Percentiles rank a stretch among this genome's conserved stretches.
Conservation (phyloP, 92 coral and sea anemone species). For the Paragorgia papillata region DNA sequence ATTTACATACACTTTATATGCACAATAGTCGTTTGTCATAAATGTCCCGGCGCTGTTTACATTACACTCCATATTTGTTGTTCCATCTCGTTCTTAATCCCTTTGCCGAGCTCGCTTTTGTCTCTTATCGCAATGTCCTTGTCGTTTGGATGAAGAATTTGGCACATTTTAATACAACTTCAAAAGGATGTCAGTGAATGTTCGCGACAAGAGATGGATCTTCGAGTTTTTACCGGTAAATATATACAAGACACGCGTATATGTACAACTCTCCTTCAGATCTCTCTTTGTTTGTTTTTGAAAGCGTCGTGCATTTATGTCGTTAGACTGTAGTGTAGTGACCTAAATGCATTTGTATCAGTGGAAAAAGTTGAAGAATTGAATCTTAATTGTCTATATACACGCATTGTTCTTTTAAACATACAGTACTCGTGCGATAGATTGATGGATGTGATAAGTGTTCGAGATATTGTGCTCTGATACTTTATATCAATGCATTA, state of each 20-base stretch:
- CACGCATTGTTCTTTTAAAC: too few species aligned
- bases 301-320: background rate
- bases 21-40: conserved; percentile 9
- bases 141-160: conserved; percentile 1
- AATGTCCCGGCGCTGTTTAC: conserved; percentile 24
- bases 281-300: background rate
- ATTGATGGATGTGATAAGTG: too few species aligned
- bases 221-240: conserved; percentile 99
- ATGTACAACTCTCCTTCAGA: background rate
- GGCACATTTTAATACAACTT: background rate
- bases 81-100: background rate
- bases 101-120: background rate
- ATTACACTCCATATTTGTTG: conserved; percentile 25
- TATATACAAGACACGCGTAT: background rate
- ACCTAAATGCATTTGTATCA: too few species aligned
- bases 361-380: too few species aligned
- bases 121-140: background rate
- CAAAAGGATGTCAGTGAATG: conserved; percentile 67
- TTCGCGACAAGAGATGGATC: conserved; percentile 95
- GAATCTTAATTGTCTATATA: too few species aligned
- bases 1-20: conserved; percentile 20
- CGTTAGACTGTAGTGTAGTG: background rate
- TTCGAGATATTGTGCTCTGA: too few species aligned
- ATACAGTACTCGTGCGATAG: too few species aligned
- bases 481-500: too few species aligned